phyloP scores from a whole-genome alignment of 92 coral and sea anemone species.

The Palythoa grandiflora region DNA sequence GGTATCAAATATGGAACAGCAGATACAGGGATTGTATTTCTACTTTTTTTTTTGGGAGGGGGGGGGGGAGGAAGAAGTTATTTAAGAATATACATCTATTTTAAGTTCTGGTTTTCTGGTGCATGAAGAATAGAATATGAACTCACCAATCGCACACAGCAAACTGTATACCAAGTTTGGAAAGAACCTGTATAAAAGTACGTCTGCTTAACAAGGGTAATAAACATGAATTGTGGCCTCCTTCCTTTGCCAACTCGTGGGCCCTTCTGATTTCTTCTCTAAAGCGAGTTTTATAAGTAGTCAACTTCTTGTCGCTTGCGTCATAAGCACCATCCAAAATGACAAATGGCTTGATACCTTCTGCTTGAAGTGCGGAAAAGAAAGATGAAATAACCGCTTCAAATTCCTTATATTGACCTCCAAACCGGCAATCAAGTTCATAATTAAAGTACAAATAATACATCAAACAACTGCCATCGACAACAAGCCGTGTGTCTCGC shows the following conservation, averaged over 20 bases:
- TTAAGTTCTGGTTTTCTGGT: too few species aligned
- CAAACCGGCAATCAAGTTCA: constrained; percentile 71
- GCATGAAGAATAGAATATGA: not conserved
- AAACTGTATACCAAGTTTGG: constrained; percentile 57
- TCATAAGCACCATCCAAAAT: constrained; percentile 84
- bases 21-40: too few species aligned
- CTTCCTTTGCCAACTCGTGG: constrained; percentile 42
- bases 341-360: constrained; percentile 72
- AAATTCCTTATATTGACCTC: constrained; percentile 84
- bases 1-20: too few species aligned
- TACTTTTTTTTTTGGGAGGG: too few species aligned
- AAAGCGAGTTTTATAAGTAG: constrained; percentile 59
- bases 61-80: too few species aligned
- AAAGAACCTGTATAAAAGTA: constrained; percentile 68
- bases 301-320: constrained; percentile 76
- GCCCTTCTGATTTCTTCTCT: constrained; percentile 51
- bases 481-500: constrained; percentile 71
- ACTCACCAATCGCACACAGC: constrained; percentile 92
- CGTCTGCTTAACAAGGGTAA: constrained; percentile 65
- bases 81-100: too few species aligned
- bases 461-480: constrained; percentile 83
- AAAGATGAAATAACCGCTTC: constrained; percentile 64
- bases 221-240: constrained; percentile 22
- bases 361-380: constrained; percentile 67
- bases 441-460: constrained; percentile 60